These are phyloP conservation scores for Conchocele bisecta DNA, from an alignment of 2,888 invertebrate genomes.

Conservation along the genomic window DNA sequence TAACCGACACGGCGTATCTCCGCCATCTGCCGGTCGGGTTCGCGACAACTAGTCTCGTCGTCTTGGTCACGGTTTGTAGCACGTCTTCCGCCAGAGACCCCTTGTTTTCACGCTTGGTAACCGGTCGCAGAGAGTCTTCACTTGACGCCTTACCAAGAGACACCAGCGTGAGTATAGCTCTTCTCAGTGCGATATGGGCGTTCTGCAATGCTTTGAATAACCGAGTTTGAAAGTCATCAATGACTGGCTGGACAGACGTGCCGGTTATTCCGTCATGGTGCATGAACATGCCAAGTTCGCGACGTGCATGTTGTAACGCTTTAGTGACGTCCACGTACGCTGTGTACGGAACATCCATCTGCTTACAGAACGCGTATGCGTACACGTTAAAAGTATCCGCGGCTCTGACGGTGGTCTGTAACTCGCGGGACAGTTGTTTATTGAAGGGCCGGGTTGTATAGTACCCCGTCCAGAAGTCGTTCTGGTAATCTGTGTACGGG, in stretches of 20 bases:
- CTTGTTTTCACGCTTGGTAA: background rate
- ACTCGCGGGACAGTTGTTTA: conserved; percentile 87
- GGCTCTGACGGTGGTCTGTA: conserved; percentile 78
- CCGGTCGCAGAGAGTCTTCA: background rate
- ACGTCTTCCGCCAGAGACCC: background rate
- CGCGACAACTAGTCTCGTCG: conserved; percentile 33
- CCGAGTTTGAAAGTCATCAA: conserved; percentile 90
- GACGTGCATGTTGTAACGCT: conserved; percentile 85
- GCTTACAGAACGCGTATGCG: conserved; percentile 62
- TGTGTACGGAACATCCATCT: conserved; percentile 13
- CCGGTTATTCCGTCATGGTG: conserved; percentile 99
- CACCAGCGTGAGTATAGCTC: conserved; percentile 54
- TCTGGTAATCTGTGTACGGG: conserved; percentile 94
- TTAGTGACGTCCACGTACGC: conserved; percentile 81
- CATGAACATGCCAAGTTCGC: conserved; percentile 96
- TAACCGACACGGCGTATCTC: conserved; percentile 38
- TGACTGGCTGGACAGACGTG: conserved; percentile 94
- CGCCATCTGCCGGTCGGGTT: conserved; percentile 40
- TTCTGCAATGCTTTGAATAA: conserved; percentile 58
- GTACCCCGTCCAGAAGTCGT: conserved; percentile 98
- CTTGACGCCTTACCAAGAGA: conserved; percentile 44
- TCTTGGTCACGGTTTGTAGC: background rate
- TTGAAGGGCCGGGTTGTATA: conserved; percentile 90
- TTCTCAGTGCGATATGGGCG: conserved; percentile 58
- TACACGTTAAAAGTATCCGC: conserved; percentile 79